Evolutionary conservation across 2,888 invertebrate species (phyloP).

Genomic region (Apamea crenata): DNA sequence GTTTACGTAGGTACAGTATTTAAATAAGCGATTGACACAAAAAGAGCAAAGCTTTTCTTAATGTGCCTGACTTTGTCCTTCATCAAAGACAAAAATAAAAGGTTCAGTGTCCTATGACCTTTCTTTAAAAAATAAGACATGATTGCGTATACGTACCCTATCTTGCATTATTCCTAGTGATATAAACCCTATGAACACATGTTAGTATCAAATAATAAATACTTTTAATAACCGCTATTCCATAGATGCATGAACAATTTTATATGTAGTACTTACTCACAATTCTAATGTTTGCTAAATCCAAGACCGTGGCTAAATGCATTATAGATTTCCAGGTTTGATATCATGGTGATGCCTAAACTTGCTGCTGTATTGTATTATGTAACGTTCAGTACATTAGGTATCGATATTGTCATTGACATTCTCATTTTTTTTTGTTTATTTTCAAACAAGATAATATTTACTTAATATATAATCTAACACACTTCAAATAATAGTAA

Average conservation of each 20-base stretch:
- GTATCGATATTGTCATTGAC: slow-evolving; percentile 6
- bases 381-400: not conserved
- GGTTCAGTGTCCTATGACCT: slow-evolving; percentile 14
- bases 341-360: slow-evolving; percentile 30
- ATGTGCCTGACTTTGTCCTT: not conserved
- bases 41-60: not conserved
- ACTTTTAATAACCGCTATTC: not conserved
- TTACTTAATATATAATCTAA: too few species aligned
- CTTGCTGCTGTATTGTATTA: slow-evolving; percentile 11
- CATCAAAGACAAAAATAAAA: slow-evolving; percentile 4
- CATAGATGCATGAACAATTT: slow-evolving; percentile 16
- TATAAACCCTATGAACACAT: not conserved
- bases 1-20: not conserved
- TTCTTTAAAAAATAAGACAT: not conserved
- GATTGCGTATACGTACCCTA: not conserved
- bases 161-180: not conserved
- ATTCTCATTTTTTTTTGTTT: not conserved
- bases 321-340: slow-evolving; percentile 38
- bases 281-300: slow-evolving; percentile 46
- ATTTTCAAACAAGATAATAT: not conserved
- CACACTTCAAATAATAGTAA: too few species aligned
- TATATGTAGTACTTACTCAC: slow-evolving; percentile 2
- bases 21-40: not conserved
- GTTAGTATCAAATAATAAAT: slow-evolving; percentile 1
- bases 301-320: slow-evolving; percentile 43